Evolutionary conservation across 2,113 vertebrate species (phyloP), one percentile per base, ranked within the genome.

Genomic region (Oryzias javanicus): DNA sequence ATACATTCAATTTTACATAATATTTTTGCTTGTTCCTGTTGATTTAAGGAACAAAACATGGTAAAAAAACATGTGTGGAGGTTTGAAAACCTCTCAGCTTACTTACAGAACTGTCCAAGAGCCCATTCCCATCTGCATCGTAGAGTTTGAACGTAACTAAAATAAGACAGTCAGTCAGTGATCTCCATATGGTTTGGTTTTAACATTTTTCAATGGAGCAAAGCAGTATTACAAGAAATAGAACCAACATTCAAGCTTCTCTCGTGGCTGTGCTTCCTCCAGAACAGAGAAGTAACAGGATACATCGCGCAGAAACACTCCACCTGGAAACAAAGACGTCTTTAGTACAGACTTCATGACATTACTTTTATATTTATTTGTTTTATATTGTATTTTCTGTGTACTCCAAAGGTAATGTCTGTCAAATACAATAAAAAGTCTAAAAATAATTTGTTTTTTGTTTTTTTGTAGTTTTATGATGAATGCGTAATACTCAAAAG

Each of bases 281-380:
- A 98, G 88, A 70, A 98, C 92, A 0, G 94, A 95, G 76, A 98
- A 94, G 85, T 98, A 97, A 85, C 95, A 98, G 79, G 93, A 95
- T 46, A 98, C 91, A 22, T 97, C 95, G 53, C 91, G 94, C 42
- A 97, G 90, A 74, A 90, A 93, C 18, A 98, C 91, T 10, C 88
- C 86, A 17, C 69, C 91, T 92, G 70, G 24, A 61, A 64, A 79
- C 0, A 60, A 53, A 63, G 40, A 64, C 14, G 15, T 8, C 12
- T 14, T 45, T 35, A 45, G 24, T 65, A 10, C 14, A 55, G 52
- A 40, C 35, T n/a, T 81, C 19, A 20, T 14, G 15, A 53, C 7
- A 18, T 15, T 15, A 8, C 5, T 18, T 48, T n/a, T n/a, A n/a
- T n/a, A n/a, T n/a, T n/a, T n/a, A n/a, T n/a, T n/a, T n/a, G n/a